These are phyloP conservation scores for Chromoteleia sp. DNA, from an alignment of 2,888 invertebrate species.

Conservation along the genomic window DNA sequence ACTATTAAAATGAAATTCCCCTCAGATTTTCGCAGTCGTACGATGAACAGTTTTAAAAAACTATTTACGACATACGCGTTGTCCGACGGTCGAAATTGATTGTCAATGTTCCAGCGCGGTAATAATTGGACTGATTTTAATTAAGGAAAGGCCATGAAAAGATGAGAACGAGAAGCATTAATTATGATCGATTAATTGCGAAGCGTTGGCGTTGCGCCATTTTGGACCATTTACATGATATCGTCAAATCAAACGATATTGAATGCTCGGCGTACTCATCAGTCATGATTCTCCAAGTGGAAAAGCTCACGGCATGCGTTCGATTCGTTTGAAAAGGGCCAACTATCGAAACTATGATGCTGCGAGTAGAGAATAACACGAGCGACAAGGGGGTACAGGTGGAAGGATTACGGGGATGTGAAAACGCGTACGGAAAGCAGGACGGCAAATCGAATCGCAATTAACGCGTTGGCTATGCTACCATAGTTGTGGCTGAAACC, in stretches of 20 bases:
- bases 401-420: slow-evolving; percentile 48
- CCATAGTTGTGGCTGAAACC: slow-evolving; percentile 70
- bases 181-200: slow-evolving; percentile 41
- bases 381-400: slow-evolving; percentile 1
- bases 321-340: slow-evolving; percentile 53
- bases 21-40: no score
- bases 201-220: slow-evolving; percentile 16
- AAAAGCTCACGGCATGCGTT: slow-evolving; percentile 51
- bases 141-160: background rate
- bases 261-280: slow-evolving; percentile 39
- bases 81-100: no score
- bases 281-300: slow-evolving; percentile 57
- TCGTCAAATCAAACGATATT: slow-evolving; percentile 41
- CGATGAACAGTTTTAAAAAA: no score
- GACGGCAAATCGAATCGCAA: slow-evolving; percentile 69
- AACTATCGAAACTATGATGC: slow-evolving; percentile 41
- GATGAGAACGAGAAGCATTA: slow-evolving; percentile 10
- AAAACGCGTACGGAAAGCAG: slow-evolving; percentile 61
- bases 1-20: no score
- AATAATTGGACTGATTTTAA: background rate
- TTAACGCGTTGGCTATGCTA: slow-evolving; percentile 66
- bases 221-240: slow-evolving; percentile 40
- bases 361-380: slow-evolving; percentile 6
- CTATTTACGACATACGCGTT: no score
- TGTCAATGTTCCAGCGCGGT: no score